Base-by-base conservation (phyloP, 2,888 invertebrate species). In the Hypomecis atomaria region DNA sequence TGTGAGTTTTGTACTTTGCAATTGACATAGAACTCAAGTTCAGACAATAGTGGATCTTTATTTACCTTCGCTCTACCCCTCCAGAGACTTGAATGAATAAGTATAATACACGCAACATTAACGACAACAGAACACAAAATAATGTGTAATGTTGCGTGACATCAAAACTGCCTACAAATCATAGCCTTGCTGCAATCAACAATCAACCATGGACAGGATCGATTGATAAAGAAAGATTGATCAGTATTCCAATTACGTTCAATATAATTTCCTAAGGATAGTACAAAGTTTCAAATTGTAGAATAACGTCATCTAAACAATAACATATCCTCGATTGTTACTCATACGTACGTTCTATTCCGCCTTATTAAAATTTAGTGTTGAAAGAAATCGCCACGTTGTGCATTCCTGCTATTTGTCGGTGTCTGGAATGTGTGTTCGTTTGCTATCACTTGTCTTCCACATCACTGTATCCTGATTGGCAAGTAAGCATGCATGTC, bases 101-200 rank as follows among this genome's bases (percentile, higher is more conserved):
- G 62, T 65, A 70, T 59, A 37, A 62, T 66, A 62, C 69, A 67
- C 69, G 66, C 69, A 60, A 69, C 67, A 62, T 66, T 69, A 71
- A 64, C 62, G 62, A 61, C 62, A 62, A 67, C 53, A 59, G 68
- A 62, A 63, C 66, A 66, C 66, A 65, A 64, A 69, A 63, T 66
- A 60, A 59, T 71, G 54, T 40, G 48, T 68, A 65, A 71, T 66
- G 69, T 69, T 49, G 67, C 67, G 62, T 69, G 67, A 66, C 66
- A 58, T 59, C 62, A 62, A 66, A 65, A 68, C 23, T 37, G 36
- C 10, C 52, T 6, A 40, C 52, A 40, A 40, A 40, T 54, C 45
- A 45, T 55, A 55, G 54, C 44, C 44, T 55, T 6, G 44, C 44
- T 55, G 44, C 44, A 55, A 38, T 40, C 13, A 10, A 52, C 38